These are phyloP conservation scores for Elymnias hypermnestra DNA, from an alignment of 1,140 invertebrate species.

Conservation along the genomic window DNA sequence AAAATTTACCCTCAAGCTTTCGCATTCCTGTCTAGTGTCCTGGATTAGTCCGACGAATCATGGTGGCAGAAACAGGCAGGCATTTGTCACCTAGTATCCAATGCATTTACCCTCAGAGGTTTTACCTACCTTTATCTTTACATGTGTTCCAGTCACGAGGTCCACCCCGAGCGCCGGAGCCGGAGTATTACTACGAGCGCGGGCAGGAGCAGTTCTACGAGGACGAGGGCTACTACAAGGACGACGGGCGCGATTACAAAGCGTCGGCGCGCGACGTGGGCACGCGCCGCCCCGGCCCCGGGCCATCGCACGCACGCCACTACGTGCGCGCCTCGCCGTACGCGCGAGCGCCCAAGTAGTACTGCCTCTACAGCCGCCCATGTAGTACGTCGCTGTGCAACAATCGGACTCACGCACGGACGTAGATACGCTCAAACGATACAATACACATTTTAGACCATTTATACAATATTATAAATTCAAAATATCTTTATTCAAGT, in stretches of 20 bases:
- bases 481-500: too few relatives aligned
- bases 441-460: too few relatives aligned
- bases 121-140: too few relatives aligned
- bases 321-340: slow-evolving; percentile 35
- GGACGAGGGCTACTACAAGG: slow-evolving; percentile 54
- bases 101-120: too few relatives aligned
- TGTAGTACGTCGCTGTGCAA: slow-evolving; percentile 21
- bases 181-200: slow-evolving; percentile 55
- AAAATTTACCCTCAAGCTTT: too few relatives aligned
- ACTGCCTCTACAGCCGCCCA: slow-evolving; percentile 20
- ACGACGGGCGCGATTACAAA: slow-evolving; percentile 53
- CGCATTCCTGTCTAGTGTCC: too few relatives aligned
- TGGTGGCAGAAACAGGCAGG: too few relatives aligned
- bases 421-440: too few relatives aligned
- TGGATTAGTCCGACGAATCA: too few relatives aligned
- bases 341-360: slow-evolving; percentile 52
- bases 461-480: too few relatives aligned
- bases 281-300: slow-evolving; percentile 39
- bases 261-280: slow-evolving; percentile 46
- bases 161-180: slow-evolving; percentile 32
- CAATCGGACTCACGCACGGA: too few relatives aligned
- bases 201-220: slow-evolving; percentile 52
- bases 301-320: slow-evolving; percentile 25
- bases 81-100: too few relatives aligned
- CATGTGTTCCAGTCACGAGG: slow-evolving; percentile 22